Evolutionary conservation across 1,140 invertebrate genomes (phyloP).

Genomic region (Brachionus calyciflorus): DNA sequence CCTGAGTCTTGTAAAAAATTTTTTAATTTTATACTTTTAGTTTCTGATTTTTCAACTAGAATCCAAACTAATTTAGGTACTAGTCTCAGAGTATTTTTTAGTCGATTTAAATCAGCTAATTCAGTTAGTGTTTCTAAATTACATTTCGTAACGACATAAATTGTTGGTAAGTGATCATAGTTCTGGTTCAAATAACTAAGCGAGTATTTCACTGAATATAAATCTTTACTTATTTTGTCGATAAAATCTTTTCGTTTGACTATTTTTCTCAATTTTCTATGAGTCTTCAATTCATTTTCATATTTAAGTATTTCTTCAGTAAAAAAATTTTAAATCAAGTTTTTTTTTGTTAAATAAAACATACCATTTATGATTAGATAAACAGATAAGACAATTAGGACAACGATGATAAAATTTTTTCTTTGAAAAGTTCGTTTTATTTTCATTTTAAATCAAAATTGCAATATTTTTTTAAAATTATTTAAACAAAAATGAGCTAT

Average conservation of each 20-base stretch:
- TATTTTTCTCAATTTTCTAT: background rate
- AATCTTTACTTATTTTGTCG: background rate
- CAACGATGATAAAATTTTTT: background rate
- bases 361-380: background rate
- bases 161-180: background rate
- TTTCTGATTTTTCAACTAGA: background rate
- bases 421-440: background rate
- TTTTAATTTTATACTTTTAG: background rate
- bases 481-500: too few species aligned
- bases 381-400: background rate
- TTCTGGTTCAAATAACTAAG: background rate
- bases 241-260: background rate
- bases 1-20: background rate
- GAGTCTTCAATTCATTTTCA: background rate
- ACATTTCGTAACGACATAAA: background rate
- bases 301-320: background rate
- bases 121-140: background rate
- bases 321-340: too few species aligned
- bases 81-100: background rate
- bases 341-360: background rate
- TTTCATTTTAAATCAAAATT: too few species aligned
- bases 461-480: too few species aligned
- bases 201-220: background rate
- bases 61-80: constrained; percentile 14
- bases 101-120: background rate